Base-by-base conservation (phyloP, 2,888 invertebrate genomes). In the Ypsolopha scabrella region DNA sequence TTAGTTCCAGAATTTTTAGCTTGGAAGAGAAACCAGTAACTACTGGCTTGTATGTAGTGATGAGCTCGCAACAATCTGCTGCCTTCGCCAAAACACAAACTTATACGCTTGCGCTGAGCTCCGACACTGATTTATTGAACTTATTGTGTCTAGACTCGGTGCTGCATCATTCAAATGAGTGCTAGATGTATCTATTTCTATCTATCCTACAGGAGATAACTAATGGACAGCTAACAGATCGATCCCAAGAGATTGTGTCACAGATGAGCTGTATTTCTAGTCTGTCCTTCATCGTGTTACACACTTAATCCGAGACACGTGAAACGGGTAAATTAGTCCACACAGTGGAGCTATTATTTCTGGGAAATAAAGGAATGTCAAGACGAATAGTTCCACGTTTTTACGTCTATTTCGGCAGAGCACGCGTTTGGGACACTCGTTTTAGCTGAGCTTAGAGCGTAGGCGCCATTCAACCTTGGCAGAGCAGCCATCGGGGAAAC, bases 401-500 rank as follows among this genome's bases (percentile, higher is more conserved):
- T 43, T 33, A 41, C 71, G 75, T 79, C 78, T 80, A 80, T 80
- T 78, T 76, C 73, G 78, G 80, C 75, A 68, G 70, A 68, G 72
- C 69, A 73, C 68, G 70, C 70, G 70, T 68, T 43, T 14, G 50
- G 71, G 72, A 75, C 75, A 66, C 64, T 63, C 68, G 77, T 76
- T 79, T 75, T 77, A 78, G 75, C 72, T 74, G 71, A 64, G 73
- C 75, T 64, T 65, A 61, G 69, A 74, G 85, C 85, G 85, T 86
- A 83, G 83, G 85, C 81, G 83, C 80, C 70, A 63, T 65, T 70
- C 72, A 81, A 77, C 85, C 85, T 85, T 81, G 81, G 70, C 69
- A 62, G 60, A 64, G 68, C 65, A 70, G 72, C 72, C 73, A 68
- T 63, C 72, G 69, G 71, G 70, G 75, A 76, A 76, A 71, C 73